A percentile compares a stretch with the other conserved stretches of the same genome.
phyloP scores from a whole-genome alignment of 2,888 invertebrate genomes.

The Gymnocheta viridis region DNA sequence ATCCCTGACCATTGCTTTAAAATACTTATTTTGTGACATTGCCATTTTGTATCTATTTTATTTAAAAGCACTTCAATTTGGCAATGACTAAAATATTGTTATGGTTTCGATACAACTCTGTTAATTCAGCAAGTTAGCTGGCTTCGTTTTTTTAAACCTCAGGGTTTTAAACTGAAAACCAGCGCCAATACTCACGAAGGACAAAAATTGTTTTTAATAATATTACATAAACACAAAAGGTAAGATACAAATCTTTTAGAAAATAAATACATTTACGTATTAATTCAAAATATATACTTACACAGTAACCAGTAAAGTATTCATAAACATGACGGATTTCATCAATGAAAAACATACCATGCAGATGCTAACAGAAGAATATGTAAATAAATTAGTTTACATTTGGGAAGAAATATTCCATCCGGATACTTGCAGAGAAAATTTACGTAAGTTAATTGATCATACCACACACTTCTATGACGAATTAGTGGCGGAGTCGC shows the following conservation, averaged over 20 bases:
- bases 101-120: neutral
- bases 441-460: constrained; percentile 75
- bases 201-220: too few species aligned
- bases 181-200: neutral
- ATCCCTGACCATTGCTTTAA: too few species aligned
- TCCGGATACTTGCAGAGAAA: constrained; percentile 73
- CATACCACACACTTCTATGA: constrained; percentile 84
- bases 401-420: constrained; percentile 79
- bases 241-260: too few species aligned
- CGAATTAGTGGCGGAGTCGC: constrained; percentile 85
- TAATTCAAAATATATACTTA: too few species aligned
- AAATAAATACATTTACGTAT: too few species aligned
- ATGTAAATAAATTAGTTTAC: constrained; percentile 73
- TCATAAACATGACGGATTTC: constrained; percentile 70
- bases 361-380: constrained; percentile 74
- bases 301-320: too few species aligned
- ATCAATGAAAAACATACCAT: constrained; percentile 72
- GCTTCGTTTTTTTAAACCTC: neutral
- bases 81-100: too few species aligned
- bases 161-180: neutral
- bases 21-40: too few species aligned
- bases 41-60: too few species aligned
- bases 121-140: neutral
- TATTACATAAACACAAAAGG: too few species aligned
- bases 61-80: too few species aligned